phyloP scores from a whole-genome alignment of 2,888 invertebrate species.

The Tenodera sinensis region DNA sequence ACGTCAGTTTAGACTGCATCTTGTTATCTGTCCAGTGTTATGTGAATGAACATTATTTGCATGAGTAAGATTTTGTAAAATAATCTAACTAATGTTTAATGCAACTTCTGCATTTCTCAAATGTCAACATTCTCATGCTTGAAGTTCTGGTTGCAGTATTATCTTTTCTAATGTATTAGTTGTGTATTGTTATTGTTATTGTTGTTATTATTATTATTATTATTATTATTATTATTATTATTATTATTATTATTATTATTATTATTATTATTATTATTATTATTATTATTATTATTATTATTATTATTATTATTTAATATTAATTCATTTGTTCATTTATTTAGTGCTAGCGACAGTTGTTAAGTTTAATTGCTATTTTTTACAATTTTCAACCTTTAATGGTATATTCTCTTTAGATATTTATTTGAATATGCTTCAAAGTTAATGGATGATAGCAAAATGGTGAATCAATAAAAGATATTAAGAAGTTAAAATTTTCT shows the following conservation, averaged over 20 bases:
- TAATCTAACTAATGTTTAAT: neutral
- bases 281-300: neutral
- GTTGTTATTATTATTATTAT: neutral
- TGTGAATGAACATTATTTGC: neutral
- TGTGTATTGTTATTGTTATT: neutral
- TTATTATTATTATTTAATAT: neutral
- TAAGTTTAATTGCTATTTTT: neutral
- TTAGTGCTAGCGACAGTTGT: neutral
- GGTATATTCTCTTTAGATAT: neutral
- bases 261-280: neutral
- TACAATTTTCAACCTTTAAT: no score
- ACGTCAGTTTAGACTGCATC: neutral
- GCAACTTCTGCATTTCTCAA: neutral
- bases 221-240: neutral
- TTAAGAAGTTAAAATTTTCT: neutral
- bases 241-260: neutral
- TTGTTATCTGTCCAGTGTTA: neutral
- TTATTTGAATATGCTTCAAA: no score
- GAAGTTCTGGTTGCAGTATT: neutral
- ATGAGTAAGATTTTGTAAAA: neutral
- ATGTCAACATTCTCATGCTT: neutral
- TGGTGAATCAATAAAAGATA: neutral
- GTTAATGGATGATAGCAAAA: neutral
- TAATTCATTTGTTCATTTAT: neutral
- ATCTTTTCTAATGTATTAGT: neutral